Evolutionary conservation across 1,140 invertebrate genomes (phyloP), one percentile per base, ranked within the genome.

Genomic region (Anadara kagoshimensis): DNA sequence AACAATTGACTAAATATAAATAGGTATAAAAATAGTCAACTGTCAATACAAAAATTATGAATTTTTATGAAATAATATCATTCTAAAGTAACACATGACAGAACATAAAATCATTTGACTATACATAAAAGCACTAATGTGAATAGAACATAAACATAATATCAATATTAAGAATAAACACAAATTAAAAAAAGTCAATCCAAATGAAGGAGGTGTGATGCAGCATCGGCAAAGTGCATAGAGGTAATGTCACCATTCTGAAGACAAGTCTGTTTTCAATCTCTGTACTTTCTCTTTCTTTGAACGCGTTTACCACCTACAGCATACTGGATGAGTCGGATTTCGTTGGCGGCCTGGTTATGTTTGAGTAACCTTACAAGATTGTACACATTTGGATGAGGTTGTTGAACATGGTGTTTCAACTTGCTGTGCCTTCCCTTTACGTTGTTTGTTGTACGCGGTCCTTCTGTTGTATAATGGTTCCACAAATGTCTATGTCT

Each of bases 301-400:
- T 11, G 11, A 20, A 26, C 29, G 24, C 20, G 10, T 26, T 10
- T 57, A 26, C 54, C 54, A 26, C 24, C 54, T 7, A 26, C 24
- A 18, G 54, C 54, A 18, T 57, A 57, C 54, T 29, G 54, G 20
- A 57, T 29, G 7, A 57, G 54, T 57, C 24, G 24, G 24, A 57
- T 57, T 20, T 57, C 54, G 11, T 57, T 57, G 10, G 54, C 54
- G 8, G 54, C 54, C 29, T 57, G 54, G 20, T 20, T 57, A 7
- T 57, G 10, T 26, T 57, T 54, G 51, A 54, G 51, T 54, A 54
- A 7, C 5, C 5, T 54, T 12, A 54, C 20, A 7, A 54, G n/a
- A 20, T 54, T n/a, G 51, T 14, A 54, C 20, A 54, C 51, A 54
- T 54, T 54, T 54, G 51, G 51, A n/a, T 54, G 51, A 7, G 51